Evolutionary conservation across 2,888 invertebrate genomes (phyloP).

Genomic region (Nemotelus pantherinus): DNA sequence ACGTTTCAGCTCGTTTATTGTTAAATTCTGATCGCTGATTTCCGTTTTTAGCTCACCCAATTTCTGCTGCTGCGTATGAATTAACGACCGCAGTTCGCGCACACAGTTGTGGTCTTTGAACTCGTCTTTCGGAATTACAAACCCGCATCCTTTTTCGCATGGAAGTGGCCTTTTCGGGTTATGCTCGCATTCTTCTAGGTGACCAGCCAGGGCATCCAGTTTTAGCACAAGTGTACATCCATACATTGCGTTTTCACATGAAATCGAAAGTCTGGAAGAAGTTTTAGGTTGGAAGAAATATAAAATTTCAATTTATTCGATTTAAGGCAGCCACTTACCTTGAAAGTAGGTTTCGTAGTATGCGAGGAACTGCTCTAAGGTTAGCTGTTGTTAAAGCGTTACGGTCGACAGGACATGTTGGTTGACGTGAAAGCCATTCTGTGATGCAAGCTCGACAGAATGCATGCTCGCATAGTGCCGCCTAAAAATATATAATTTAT

Average conservation of each 20-base stretch:
- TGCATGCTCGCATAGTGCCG: conserved; percentile 95
- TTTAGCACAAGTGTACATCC: conserved; percentile 88
- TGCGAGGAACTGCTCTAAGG: conserved; percentile 90
- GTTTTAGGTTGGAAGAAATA: background rate
- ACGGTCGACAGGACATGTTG: conserved; percentile 94
- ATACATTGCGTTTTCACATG: conserved; percentile 89
- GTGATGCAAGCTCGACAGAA: conserved; percentile 94
- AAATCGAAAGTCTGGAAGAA: conserved; percentile 77
- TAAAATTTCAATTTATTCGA: too few species aligned
- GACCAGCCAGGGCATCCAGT: conserved; percentile 84
- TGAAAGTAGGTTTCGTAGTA: conserved; percentile 89
- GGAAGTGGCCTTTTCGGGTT: conserved; percentile 94
- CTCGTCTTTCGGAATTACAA: conserved; percentile 95
- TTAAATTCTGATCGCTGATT: conserved; percentile 84
- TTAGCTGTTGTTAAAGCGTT: conserved; percentile 90
- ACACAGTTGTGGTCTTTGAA: conserved; percentile 94
- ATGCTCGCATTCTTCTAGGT: conserved; percentile 90
- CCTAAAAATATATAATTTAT: conserved; percentile 68
- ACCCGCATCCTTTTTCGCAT: conserved; percentile 93
- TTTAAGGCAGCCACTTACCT: conserved; percentile 67
- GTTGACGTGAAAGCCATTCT: conserved; percentile 94
- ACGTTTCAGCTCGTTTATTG: conserved; percentile 88
- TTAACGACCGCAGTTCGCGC: conserved; percentile 82
- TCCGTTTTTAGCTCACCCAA: conserved; percentile 88
- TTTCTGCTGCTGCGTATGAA: conserved; percentile 87